Evolutionary conservation across 2,888 invertebrate genomes (phyloP).

Genomic region (Ophion slaviceki): DNA sequence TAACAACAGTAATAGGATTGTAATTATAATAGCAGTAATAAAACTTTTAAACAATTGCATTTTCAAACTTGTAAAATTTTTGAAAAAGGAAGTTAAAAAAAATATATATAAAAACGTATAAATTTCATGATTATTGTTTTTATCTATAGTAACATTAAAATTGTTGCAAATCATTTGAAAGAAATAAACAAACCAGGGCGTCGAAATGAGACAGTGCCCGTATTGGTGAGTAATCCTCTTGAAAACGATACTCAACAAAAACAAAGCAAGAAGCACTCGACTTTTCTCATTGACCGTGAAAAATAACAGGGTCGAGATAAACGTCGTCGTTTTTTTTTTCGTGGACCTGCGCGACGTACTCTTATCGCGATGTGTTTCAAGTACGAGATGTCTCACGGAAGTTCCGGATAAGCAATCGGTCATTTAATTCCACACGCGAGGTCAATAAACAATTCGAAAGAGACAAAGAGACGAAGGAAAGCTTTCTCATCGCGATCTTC

Average conservation of each 20-base stretch:
- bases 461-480: background rate
- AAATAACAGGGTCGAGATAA: slow-evolving; percentile 29
- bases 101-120: too few relatives aligned
- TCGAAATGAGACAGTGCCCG: background rate
- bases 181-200: background rate
- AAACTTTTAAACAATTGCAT: too few relatives aligned
- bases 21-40: too few relatives aligned
- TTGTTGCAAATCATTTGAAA: background rate
- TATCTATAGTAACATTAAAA: background rate
- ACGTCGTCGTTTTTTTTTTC: slow-evolving; percentile 3
- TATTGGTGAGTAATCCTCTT: background rate
- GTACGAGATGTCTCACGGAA: slow-evolving; percentile 8
- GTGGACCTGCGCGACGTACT: slow-evolving; percentile 6
- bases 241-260: background rate
- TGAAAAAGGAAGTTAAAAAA: too few relatives aligned
- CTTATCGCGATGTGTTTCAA: slow-evolving; percentile 34
- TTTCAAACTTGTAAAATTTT: too few relatives aligned
- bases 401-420: slow-evolving; percentile 50
- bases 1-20: too few relatives aligned
- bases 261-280: background rate
- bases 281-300: slow-evolving; percentile 32
- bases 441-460: background rate
- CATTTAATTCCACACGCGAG: slow-evolving; percentile 33
- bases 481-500: slow-evolving; percentile 33
- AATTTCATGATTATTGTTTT: background rate